Evolutionary conservation across 2,888 invertebrate genomes (phyloP).

Genomic region (Platycheirus albimanus): DNA sequence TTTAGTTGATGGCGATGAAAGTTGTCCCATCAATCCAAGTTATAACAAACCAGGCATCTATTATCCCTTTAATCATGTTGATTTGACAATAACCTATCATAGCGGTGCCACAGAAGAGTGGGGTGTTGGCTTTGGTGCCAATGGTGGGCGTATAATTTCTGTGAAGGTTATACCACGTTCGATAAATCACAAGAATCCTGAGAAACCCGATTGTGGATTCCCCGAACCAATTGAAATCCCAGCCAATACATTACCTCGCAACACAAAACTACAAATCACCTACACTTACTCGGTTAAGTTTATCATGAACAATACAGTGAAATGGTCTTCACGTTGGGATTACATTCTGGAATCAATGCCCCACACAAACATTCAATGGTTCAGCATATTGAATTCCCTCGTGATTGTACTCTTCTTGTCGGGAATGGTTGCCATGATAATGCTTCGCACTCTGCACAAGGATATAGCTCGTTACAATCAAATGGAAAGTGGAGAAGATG

Average conservation of each 20-base stretch:
- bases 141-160: constrained; percentile 94
- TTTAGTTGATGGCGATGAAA: constrained; percentile 82
- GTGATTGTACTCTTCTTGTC: constrained; percentile 98
- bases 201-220: constrained; percentile 83
- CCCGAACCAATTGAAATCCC: constrained; percentile 89
- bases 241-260: constrained; percentile 83
- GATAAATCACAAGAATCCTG: constrained; percentile 84
- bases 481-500: constrained; percentile 93
- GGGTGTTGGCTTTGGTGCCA: constrained; percentile 90
- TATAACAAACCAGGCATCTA: constrained; percentile 89
- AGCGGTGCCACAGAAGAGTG: constrained; percentile 94
- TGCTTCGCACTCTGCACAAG: constrained; percentile 97
- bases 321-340: constrained; percentile 99
- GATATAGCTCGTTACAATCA: constrained; percentile 99
- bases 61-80: constrained; percentile 98
- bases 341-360: constrained; percentile 99
- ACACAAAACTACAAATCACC: constrained; percentile 86
- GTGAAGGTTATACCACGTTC: constrained; percentile 88
- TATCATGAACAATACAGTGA: constrained; percentile 90
- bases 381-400: constrained; percentile 98
- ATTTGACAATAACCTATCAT: constrained; percentile 96
- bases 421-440: constrained; percentile 99
- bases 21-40: constrained; percentile 85
- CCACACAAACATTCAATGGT: constrained; percentile 99
- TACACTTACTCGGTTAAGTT: constrained; percentile 96